Conservation (phyloP, 2,888 invertebrate genomes). For the Eupsilia transversa region DNA sequence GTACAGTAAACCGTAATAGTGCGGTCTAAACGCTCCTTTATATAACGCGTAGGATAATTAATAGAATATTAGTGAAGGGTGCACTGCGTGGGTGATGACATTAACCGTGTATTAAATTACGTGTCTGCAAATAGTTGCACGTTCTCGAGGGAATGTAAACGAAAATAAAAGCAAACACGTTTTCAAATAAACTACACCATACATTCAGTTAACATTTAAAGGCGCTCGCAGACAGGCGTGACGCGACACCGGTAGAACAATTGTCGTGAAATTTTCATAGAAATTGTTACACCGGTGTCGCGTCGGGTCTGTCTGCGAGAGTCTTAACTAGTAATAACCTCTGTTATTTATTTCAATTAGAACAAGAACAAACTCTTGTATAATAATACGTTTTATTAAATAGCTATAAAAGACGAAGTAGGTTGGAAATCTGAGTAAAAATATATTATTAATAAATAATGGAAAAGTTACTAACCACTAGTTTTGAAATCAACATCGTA, state of each 20-base stretch:
- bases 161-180: slow-evolving; percentile 28
- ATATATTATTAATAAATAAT: slow-evolving; percentile 3
- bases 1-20: neutral
- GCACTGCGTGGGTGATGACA: slow-evolving; percentile 40
- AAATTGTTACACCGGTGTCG: too few species aligned
- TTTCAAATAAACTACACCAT: neutral
- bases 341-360: slow-evolving; percentile 3
- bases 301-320: too few species aligned
- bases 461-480: slow-evolving; percentile 11
- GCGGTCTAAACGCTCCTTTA: slow-evolving; percentile 10
- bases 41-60: neutral
- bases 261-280: too few species aligned
- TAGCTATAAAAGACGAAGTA: slow-evolving; percentile 13
- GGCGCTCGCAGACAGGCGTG: too few species aligned
- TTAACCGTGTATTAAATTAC: slow-evolving; percentile 13
- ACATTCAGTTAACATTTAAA: too few species aligned
- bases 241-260: too few species aligned
- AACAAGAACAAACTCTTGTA: neutral
- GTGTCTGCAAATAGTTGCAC: slow-evolving; percentile 40
- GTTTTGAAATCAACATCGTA: slow-evolving; percentile 33
- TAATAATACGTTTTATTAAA: slow-evolving; percentile 14
- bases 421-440: neutral
- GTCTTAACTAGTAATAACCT: neutral
- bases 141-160: slow-evolving; percentile 14
- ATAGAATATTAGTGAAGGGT: slow-evolving; percentile 7